Evolutionary conservation across 2,888 invertebrate species (phyloP).

Genomic region (Incurvaria masculella): DNA sequence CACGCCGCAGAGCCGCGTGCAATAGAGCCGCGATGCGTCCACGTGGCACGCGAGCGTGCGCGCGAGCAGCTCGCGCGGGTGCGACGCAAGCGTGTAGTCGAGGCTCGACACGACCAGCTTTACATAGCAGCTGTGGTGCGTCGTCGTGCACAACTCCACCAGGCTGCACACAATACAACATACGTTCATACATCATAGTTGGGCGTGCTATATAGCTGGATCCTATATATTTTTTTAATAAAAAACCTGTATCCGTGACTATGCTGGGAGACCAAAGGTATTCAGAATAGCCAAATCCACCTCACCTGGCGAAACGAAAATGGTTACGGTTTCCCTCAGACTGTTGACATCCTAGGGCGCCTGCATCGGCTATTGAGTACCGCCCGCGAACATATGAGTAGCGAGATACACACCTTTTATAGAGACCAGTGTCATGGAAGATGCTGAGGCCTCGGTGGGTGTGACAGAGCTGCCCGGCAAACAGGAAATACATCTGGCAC

Average conservation of each 20-base stretch:
- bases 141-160: constrained; percentile 73
- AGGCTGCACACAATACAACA: constrained; percentile 61
- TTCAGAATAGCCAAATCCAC: too few relatives aligned
- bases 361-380: too few relatives aligned
- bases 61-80: constrained; percentile 62
- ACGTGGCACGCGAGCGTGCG: constrained; percentile 57
- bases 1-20: constrained; percentile 88
- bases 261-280: too few relatives aligned
- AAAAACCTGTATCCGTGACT: too few relatives aligned
- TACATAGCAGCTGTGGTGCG: constrained; percentile 88
- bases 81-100: constrained; percentile 78
- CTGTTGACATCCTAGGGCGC: too few relatives aligned
- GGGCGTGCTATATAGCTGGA: too few relatives aligned
- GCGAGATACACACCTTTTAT: constrained; percentile 63
- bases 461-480: constrained; percentile 83
- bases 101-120: constrained; percentile 91
- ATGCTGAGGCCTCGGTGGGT: constrained; percentile 64
- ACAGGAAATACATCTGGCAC: constrained; percentile 93
- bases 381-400: too few relatives aligned
- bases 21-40: constrained; percentile 68
- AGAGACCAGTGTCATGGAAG: constrained; percentile 71
- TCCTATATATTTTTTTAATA: too few relatives aligned
- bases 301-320: too few relatives aligned
- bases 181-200: too few relatives aligned
- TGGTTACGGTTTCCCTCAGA: too few relatives aligned